These are phyloP conservation scores for Lithophane socia DNA, from an alignment of 2,888 invertebrate species.

Conservation along the genomic window DNA sequence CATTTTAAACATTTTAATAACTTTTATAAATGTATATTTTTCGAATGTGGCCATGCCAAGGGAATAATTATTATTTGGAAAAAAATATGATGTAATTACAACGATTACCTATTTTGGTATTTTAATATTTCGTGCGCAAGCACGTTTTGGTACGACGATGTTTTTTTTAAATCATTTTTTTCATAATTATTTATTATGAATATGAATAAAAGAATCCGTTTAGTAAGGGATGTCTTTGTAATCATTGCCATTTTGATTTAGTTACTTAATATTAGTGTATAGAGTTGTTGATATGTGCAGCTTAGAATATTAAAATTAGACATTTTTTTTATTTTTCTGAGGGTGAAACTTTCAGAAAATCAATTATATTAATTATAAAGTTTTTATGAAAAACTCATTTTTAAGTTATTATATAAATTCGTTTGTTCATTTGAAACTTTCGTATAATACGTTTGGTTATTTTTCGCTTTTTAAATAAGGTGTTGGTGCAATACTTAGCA, in stretches of 20 bases:
- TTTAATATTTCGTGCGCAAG: slow-evolving; percentile 31
- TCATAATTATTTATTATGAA: slow-evolving; percentile 61
- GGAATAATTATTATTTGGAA: slow-evolving; percentile 21
- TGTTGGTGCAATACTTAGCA: slow-evolving; percentile 81
- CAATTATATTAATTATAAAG: slow-evolving; percentile 52
- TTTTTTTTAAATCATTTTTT: slow-evolving; percentile 35
- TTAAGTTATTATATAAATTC: slow-evolving; percentile 46
- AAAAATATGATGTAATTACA: slow-evolving; percentile 49
- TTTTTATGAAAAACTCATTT: slow-evolving; percentile 73
- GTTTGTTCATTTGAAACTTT: slow-evolving; percentile 51
- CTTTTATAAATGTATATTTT: slow-evolving; percentile 35
- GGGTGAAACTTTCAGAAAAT: slow-evolving; percentile 78
- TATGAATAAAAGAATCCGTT: slow-evolving; percentile 54
- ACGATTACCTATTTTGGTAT: slow-evolving; percentile 57
- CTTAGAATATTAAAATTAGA: slow-evolving; percentile 66
- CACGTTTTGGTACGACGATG: slow-evolving; percentile 19
- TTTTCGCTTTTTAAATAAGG: slow-evolving; percentile 62
- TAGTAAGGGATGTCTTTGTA: slow-evolving; percentile 68
- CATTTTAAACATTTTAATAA: slow-evolving; percentile 57
- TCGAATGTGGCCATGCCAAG: slow-evolving; percentile 31
- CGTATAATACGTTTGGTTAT: slow-evolving; percentile 52
- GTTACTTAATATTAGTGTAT: slow-evolving; percentile 74
- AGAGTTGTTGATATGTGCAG: slow-evolving; percentile 71
- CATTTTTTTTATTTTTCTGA: slow-evolving; percentile 63
- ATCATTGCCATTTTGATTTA: slow-evolving; percentile 85